Base-by-base conservation (phyloP, 2,888 invertebrate genomes). In the Tubiluchus corallicola region DNA sequence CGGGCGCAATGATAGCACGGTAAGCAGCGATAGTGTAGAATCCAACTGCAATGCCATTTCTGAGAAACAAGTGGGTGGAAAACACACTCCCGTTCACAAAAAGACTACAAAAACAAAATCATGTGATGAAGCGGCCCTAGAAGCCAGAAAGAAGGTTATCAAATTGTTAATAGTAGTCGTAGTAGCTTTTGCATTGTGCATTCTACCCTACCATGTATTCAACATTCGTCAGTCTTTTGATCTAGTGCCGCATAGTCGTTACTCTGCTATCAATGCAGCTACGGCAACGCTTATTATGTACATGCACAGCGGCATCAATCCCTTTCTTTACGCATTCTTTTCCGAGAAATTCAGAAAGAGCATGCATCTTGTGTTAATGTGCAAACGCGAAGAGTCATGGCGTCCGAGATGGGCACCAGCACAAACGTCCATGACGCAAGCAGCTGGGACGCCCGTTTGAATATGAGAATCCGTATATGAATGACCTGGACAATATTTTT, bases 151-250 rank as follows among this genome's bases (percentile, higher is more conserved):
- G 21, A 81, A 82, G 41, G 87, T 88, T 41, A 82, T 88, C 52
- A 76, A 82, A 49, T 81, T 90, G 75, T 71, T 88, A 52, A 80
- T 88, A 49, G 78, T 82, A 20, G 81, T 90, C 41, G 85, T 88
- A 41, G 71, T 82, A 51, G 79, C 82, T 43, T 90, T 88, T 64
- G 84, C 85, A 15, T 59, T 85, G 29, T 85, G 87, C 67, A 84
- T 87, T 63, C 68, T 88, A 49, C 88, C 88, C 1, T 81, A 82
- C 66, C 87, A 88, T 66, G 80, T 29, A 9, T 9, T n/a, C 29
- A 29, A 29, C n/a, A 9, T 29, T 9, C n/a, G 9, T n/a, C 9
- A 9, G 9, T 9, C 9, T 9, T 29, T 29, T n/a, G 29, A 29
- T 29, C 29, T 29, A 9, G n/a, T n/a, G n/a, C n/a, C n/a, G n/a